Evolutionary conservation across 1,140 invertebrate genomes (phyloP), one percentile per base, ranked within the genome.

Genomic region (Kradibia gibbosae): DNA sequence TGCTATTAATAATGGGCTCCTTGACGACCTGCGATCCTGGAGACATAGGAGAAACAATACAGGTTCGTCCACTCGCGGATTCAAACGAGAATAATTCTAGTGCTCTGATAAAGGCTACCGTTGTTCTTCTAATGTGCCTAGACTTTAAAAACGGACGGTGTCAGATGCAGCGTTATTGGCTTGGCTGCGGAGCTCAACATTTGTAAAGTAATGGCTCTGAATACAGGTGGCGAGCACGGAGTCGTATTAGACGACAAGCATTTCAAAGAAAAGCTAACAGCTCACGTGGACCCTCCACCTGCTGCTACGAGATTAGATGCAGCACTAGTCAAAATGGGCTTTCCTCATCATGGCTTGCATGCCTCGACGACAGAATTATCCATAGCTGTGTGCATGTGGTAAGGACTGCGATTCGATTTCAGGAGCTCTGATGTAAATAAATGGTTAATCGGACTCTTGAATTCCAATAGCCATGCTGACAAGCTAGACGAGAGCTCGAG

Each of bases 21-120:
- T 92, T 99, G 39, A 99, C 98, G 2, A 98, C 98, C 2, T 99
- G 98, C 92, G 98, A 99, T 92, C 98, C 98, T 31, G 94, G 96
- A 34, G 97, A 99, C 87, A 98, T 99, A 39, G 95, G 94, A 84
- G 92, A 93, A 78, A 99, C 97, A 11, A 96, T 99, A 87, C 93
- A 96, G 90, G 96, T 96, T 84, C 82, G 75, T 86, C 83, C 34
- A 62, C 60, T 48, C 76, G n/a, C n/a, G n/a, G n/a, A n/a, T n/a
- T n/a, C n/a, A n/a, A n/a, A n/a, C n/a, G n/a, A n/a, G n/a, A n/a
- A n/a, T n/a, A n/a, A n/a, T n/a, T n/a, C n/a, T n/a, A n/a, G n/a
- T n/a, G n/a, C n/a, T n/a, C n/a, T n/a, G n/a, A n/a, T n/a, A n/a
- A n/a, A n/a, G n/a, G n/a, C n/a, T n/a, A n/a, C n/a, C n/a, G n/a